These are phyloP conservation scores for Drosophila auraria DNA, from an alignment of 1,140 invertebrate species.

Conservation along the genomic window DNA sequence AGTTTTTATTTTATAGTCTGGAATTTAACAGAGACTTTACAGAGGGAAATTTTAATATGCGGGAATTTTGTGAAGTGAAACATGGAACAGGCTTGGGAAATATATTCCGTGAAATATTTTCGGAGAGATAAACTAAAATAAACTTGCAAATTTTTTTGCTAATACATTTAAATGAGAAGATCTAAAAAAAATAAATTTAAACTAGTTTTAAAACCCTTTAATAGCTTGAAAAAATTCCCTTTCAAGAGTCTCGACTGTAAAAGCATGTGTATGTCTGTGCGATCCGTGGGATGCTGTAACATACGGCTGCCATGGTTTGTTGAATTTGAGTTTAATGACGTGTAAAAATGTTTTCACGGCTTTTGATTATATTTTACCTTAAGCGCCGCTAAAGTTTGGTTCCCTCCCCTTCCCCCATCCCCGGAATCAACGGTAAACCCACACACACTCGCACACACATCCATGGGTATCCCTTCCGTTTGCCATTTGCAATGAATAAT, in stretches of 20 bases:
- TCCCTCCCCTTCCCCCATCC: neutral
- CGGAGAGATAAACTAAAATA: neutral
- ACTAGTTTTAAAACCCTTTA: too few species aligned
- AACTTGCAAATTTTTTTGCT: too few species aligned
- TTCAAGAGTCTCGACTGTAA: neutral
- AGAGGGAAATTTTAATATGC: neutral
- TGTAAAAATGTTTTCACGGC: conserved; percentile 84
- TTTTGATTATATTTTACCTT: conserved; percentile 84
- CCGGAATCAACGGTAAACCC: conserved; percentile 6
- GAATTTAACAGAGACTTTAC: neutral
- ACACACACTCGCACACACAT: conserved; percentile 13
- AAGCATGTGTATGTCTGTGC: conserved; percentile 17
- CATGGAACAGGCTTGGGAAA: neutral
- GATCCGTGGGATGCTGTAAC: conserved; percentile 65
- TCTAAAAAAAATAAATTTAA: too few species aligned
- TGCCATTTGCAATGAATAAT: conserved; percentile 81
- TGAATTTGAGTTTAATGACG: conserved; percentile 84
- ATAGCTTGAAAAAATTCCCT: too few species aligned
- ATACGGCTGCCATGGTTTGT: conserved; percentile 77
- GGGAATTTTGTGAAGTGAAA: neutral
- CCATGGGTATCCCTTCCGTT: conserved; percentile 73
- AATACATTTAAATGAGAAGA: too few species aligned
- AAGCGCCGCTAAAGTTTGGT: conserved; percentile 71
- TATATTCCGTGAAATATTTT: neutral
- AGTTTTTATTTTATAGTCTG: neutral